Conservation (phyloP, 2,113 vertebrate species). For the Lepus timidus region DNA sequence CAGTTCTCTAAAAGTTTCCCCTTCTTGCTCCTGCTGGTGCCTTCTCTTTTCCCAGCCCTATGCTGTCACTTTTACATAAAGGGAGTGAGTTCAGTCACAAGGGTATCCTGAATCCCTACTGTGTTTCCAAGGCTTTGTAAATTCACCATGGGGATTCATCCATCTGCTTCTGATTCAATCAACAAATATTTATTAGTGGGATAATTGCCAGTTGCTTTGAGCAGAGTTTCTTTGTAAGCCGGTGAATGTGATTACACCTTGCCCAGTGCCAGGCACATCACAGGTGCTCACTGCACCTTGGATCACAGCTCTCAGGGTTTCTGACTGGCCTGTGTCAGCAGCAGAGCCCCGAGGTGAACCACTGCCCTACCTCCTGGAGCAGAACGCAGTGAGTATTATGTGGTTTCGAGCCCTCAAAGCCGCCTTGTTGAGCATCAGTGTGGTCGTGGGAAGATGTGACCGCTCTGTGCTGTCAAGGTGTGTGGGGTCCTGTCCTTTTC, state of each 20-base stretch:
- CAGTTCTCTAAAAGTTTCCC: not conserved
- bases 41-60: not conserved
- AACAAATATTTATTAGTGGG: not conserved
- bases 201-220: not conserved
- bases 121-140: not conserved
- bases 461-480: not conserved
- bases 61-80: not conserved
- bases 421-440: not conserved
- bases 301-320: not conserved
- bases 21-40: fast-evolving
- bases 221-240: not conserved
- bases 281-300: not conserved
- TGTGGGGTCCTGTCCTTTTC: not conserved
- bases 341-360: not conserved
- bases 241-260: not conserved
- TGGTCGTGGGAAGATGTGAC: not conserved
- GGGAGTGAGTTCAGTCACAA: not conserved
- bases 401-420: not conserved
- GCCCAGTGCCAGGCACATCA: not conserved
- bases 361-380: constrained; percentile 1
- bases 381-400: not conserved
- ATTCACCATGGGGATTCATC: not conserved
- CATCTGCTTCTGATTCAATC: not conserved
- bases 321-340: not conserved
- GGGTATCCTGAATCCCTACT: not conserved